A percentile compares a stretch with the other conserved stretches of the same genome.
Conservation (phyloP, 2,113 vertebrate genomes). For the Lycocorax pyrrhopterus region DNA sequence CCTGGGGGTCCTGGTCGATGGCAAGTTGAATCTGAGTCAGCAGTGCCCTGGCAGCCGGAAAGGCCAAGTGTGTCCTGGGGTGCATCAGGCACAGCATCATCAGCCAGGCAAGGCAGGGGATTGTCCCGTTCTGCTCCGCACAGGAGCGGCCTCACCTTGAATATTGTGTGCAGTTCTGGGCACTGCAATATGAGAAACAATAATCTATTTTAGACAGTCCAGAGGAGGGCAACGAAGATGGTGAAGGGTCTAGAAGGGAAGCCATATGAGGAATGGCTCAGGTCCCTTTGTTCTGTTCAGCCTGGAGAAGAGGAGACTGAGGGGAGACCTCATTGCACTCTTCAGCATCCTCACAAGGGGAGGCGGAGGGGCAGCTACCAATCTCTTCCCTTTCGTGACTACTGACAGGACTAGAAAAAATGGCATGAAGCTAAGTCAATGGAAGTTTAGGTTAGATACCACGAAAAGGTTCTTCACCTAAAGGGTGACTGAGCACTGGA, state of each 20-base stretch:
- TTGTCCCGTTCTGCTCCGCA: background rate
- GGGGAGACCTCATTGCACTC: background rate
- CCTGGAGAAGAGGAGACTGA: background rate
- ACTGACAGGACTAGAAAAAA: background rate
- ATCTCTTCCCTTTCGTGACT: background rate
- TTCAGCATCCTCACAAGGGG: background rate
- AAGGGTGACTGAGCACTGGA: background rate
- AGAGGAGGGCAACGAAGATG: fast-evolving
- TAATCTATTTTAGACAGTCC: background rate
- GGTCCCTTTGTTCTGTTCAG: background rate
- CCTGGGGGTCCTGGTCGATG: fast-evolving
- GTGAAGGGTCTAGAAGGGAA: background rate
- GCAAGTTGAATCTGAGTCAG: fast-evolving
- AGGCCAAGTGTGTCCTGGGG: fast-evolving
- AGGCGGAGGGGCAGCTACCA: fast-evolving
- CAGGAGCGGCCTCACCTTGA: background rate
- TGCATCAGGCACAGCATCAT: fast-evolving
- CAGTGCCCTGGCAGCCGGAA: background rate
- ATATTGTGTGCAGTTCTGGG: background rate
- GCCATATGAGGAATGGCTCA: background rate
- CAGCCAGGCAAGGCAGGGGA: background rate
- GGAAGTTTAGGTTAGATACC: background rate
- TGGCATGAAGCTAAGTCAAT: background rate
- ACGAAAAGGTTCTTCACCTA: background rate
- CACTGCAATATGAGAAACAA: background rate